Evolutionary conservation across 2,888 invertebrate species (phyloP), one percentile per base, ranked within the genome.

Genomic region (Matsumyia berberina): DNA sequence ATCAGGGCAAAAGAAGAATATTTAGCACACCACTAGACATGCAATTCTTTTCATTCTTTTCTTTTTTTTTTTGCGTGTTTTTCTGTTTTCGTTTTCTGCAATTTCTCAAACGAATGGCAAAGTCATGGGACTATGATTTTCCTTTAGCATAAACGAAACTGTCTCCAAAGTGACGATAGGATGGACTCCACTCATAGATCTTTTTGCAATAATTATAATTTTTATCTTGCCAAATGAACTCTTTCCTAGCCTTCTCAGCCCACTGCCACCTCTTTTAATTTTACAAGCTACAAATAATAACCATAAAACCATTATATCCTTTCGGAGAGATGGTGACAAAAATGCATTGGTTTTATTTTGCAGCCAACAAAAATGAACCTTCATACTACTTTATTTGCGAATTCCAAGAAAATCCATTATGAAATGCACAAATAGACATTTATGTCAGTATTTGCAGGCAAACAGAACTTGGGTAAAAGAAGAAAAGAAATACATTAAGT

Each of bases 381-480:
- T 64, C 64, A 35, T 64, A 24, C 19, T 64, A 44, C 24, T 62
- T 62, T 62, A 24, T 66, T 39, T 66, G 66, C 37, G 37, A 29
- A 53, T 66, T 66, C 7, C 51, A 66, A 66, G 66, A 66, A 66
- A 66, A 53, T 66, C 66, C 37, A 66, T 66, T 66, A 64, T 49
- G 19, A 46, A 64, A 53, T 66, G 66, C 51, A 66, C 37, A 66
- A 64, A 42, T 64, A 49, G 49, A 46, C 46, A 53, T 51, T 64
- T 64, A 12, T 66, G 39, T 66, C 37, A 66, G 37, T 3, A 46
- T 62, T 62, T 60, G 15, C 17, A 49, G 12, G 24, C 33, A 64
- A 6, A 37, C 37, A 66, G 53, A 51, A 66, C 12, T 31, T 66
- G n/a, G 37, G n/a, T 12, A 51, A 42, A 53, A 37, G 33, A 46